Conservation (phyloP, 2,797 vertebrate species). For the Chelmon rostratus region DNA sequence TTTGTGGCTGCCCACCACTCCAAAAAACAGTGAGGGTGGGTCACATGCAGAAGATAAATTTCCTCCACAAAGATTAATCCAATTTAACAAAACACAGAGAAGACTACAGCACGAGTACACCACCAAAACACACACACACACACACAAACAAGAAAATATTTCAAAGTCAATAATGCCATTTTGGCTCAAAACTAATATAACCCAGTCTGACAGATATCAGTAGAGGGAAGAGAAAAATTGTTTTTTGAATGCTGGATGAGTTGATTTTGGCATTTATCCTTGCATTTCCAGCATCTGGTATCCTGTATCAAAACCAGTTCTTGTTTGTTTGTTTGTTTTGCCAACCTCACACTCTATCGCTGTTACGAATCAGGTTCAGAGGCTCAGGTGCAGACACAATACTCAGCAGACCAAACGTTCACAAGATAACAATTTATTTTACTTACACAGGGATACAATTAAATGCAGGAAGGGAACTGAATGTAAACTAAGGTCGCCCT, state of each 20-base stretch:
- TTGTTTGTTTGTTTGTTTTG: no score
- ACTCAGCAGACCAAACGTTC: no score
- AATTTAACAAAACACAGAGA: constrained; percentile 17
- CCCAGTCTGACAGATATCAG: neutral
- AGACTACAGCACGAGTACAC: neutral
- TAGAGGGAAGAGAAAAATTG: neutral
- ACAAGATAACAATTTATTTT: no score
- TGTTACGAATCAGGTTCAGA: no score
- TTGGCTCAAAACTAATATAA: neutral
- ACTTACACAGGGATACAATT: no score
- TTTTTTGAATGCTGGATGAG: neutral
- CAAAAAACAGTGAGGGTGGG: neutral
- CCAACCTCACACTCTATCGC: no score
- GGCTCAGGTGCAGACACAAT: no score
- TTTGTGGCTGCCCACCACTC: constrained; percentile 2
- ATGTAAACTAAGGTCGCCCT: no score
- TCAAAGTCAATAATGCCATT: neutral
- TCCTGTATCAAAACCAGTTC: neutral
- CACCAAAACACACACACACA: constrained; percentile 18
- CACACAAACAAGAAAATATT: constrained; percentile 2
- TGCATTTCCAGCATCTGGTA: neutral
- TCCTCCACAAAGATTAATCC: neutral
- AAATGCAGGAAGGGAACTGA: no score
- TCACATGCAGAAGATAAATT: neutral
- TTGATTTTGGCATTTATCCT: neutral